Conservation (phyloP, 2,888 invertebrate species). For the Coronaproctus castanopsis region DNA sequence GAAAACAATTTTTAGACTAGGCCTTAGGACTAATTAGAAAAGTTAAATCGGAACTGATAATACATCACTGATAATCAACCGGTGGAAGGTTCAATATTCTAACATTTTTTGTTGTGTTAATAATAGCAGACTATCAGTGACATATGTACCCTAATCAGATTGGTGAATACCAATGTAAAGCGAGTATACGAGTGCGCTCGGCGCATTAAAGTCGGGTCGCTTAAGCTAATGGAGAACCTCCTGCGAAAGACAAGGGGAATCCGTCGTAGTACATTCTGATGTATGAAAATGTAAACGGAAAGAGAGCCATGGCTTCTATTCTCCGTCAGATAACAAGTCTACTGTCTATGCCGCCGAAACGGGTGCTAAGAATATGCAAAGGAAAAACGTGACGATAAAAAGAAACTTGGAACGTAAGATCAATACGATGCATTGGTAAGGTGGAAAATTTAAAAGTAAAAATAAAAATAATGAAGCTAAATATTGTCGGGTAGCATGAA, state of each 20-base stretch:
- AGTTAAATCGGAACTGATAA: too few species aligned
- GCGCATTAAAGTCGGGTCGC: background rate
- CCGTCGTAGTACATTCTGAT: background rate
- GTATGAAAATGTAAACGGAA: background rate
- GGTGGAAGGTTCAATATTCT: too few species aligned
- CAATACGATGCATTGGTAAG: background rate
- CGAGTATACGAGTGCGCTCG: background rate
- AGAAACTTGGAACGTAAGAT: background rate
- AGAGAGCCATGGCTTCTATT: background rate
- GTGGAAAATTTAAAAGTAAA: background rate
- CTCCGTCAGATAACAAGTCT: background rate
- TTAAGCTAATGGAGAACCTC: background rate
- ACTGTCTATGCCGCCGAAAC: background rate
- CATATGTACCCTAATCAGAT: background rate
- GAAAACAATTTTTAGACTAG: too few species aligned
- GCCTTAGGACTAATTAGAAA: too few species aligned
- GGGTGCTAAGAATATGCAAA: background rate
- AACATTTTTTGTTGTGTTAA: too few species aligned
- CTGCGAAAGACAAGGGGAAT: background rate
- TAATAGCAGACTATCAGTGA: background rate
- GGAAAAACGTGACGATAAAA: background rate
- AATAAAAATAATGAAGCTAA: background rate
- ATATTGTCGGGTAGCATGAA: background rate
- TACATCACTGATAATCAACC: too few species aligned
- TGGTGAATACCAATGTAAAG: background rate